Evolutionary conservation across 2,113 vertebrate species (phyloP), one percentile per base, ranked within the genome.

Genomic region (Centropristis striata): DNA sequence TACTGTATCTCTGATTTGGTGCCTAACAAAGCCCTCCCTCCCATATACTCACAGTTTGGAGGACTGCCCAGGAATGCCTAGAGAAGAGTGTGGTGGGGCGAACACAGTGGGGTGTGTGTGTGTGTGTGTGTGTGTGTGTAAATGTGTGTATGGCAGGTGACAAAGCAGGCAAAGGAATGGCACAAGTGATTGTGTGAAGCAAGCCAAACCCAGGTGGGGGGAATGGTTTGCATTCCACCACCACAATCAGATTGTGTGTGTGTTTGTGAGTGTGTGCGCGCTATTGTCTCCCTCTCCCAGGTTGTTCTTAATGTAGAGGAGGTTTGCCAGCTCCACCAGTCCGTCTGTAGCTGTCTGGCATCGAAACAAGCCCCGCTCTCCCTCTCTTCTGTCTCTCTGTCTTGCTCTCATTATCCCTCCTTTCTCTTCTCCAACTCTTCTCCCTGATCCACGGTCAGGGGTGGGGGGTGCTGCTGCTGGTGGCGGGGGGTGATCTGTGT

Each of bases 381-480:
- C 28, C 51, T 78, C 86, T 63, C 61, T 73, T 63, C 61, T 73
- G 81, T 83, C 78, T 71, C 50, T 88, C 90, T 71, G 71, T 90
- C 90, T 89, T 83, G 21, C 65, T 94, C 92, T 90, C 92, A 87
- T 94, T 94, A 93, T 94, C 91, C 92, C 75, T 88, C 86, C 78
- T 90, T 92, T 94, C 90, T 87, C 87, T 91, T 91, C 60, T 67
- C 73, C 41, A 84, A 79, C 86, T 88, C 84, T n/a, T 78, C 81
- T 79, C 54, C 72, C 79, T 66, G 61, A 81, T 91, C 76, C 77
- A 32, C 67, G 73, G 86, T 86, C 72, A 81, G 81, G 61, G 80
- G 53, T 61, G 20, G 50, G 50, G 27, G 21, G 46, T 42, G 58
- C 50, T 71, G 42, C 42, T 68, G 84, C 54, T 90, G 76, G 70